A percentile compares a stretch with the other conserved stretches of the same genome.
phyloP scores from a whole-genome alignment of 2,888 invertebrate genomes.

The Eurytoma adleriae region DNA sequence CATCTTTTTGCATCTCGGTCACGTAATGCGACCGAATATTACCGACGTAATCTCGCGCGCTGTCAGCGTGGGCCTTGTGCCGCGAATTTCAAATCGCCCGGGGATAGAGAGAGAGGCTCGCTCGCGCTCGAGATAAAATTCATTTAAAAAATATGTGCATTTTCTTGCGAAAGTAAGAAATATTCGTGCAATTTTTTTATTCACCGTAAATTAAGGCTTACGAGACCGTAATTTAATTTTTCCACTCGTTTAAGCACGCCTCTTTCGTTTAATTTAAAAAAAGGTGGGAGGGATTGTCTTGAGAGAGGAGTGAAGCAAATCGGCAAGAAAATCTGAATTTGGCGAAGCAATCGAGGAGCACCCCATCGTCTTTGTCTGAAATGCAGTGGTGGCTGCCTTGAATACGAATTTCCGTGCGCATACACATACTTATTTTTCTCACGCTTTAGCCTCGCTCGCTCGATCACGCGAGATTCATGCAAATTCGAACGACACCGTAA shows the following conservation, averaged over 20 bases:
- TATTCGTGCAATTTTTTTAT: no score
- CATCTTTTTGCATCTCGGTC: constrained; percentile 52
- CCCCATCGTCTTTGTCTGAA: background rate
- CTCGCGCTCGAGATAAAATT: no score
- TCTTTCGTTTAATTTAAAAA: no score
- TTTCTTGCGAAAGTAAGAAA: no score
- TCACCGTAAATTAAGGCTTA: no score
- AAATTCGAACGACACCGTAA: constrained; percentile 27
- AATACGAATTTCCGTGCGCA: constrained; percentile 37
- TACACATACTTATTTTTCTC: constrained; percentile 44
- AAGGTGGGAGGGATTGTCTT: background rate
- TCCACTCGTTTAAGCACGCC: background rate
- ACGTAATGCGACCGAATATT: constrained; percentile 52
- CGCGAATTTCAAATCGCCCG: constrained; percentile 35
- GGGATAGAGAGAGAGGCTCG: no score
- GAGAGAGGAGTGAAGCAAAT: background rate
- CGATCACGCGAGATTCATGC: constrained; percentile 43
- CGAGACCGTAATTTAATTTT: background rate
- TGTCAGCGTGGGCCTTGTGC: background rate
- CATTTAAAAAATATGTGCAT: no score
- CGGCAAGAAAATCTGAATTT: background rate
- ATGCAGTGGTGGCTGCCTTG: constrained; percentile 19
- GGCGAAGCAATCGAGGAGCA: background rate
- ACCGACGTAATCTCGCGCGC: constrained; percentile 37
- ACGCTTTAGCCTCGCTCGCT: constrained; percentile 21